Base-by-base conservation (phyloP, 2,113 vertebrate genomes). In the Sceloporus undulatus region DNA sequence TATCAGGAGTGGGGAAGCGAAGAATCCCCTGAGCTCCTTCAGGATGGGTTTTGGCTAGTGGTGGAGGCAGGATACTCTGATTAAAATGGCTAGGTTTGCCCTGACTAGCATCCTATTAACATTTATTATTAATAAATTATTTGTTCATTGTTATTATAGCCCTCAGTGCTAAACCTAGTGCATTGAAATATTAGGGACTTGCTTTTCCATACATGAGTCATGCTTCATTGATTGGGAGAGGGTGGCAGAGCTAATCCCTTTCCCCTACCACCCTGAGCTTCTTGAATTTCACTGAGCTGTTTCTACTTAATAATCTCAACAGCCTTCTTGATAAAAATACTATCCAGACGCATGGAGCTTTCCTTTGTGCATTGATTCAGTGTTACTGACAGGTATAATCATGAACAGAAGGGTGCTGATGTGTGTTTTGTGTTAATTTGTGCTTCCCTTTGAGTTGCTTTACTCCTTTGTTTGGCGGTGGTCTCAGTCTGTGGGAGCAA, bases 251-350 rank as follows among this genome's bases (percentile, higher is more conserved):
- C 11, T 56, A 73, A 59, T 79, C 59, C 75, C 3, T 56, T 62
- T 13, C 54, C 38, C 14, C 25, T 38, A 34, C 77, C 38, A 56
- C 59, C 73, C 5, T 14, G 34, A 88, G 85, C 18, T 5, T 62
- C 3, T 88, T 68, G 25, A 79, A 83, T 85, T 94, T 93, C 27
- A 74, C 74, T 40, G 89, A 82, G n/a, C 6, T 68, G 42, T 70
- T 88, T 89, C 25, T 92, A 42, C 66, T 76, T 5, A 7, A 0
- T 83, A 25, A 27, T 40, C 34, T 66, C 25, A 16, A 73, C 18
- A 18, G 88, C 11, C 1, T 56, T 80, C 27, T 84, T 88, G 23
- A 79, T 71, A 52, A 73, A 80, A 75, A 79, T 27, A 23, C 23
- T 75, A 54, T 65, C 25, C 74, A 40, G 40, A 85, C 4, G 56